Evolutionary conservation across 1,140 invertebrate genomes (phyloP).

Genomic region (Medauroidea extradentata): DNA sequence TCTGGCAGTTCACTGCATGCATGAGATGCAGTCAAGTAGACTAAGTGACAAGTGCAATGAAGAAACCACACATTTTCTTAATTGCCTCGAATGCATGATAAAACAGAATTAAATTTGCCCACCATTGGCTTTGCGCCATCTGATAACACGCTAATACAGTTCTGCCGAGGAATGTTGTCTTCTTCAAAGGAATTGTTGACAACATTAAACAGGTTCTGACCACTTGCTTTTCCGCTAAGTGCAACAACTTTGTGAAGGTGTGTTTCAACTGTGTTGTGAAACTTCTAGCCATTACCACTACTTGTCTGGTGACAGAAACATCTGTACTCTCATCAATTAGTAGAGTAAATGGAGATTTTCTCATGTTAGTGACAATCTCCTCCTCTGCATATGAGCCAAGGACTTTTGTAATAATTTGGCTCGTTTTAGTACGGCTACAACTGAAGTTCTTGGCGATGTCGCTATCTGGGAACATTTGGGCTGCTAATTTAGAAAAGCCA

Average conservation of each 20-base stretch:
- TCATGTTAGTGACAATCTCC: too few relatives aligned
- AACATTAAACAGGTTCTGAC: constrained; percentile 1
- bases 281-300: too few relatives aligned
- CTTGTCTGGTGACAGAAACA: too few relatives aligned
- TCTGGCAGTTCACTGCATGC: constrained; percentile 1
- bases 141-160: neutral
- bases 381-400: too few relatives aligned
- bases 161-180: neutral
- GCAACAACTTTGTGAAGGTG: neutral
- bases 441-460: too few relatives aligned
- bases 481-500: too few relatives aligned
- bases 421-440: too few relatives aligned
- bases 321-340: too few relatives aligned
- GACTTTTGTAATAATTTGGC: too few relatives aligned
- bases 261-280: neutral
- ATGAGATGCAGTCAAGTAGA: neutral
- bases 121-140: constrained; percentile 1
- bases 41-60: neutral
- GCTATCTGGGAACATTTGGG: too few relatives aligned
- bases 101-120: neutral
- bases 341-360: too few relatives aligned
- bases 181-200: constrained; percentile 1
- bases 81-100: neutral
- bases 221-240: neutral
- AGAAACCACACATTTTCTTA: constrained; percentile 2